phyloP scores from a whole-genome alignment of 1,140 invertebrate genomes.

The Scaptomyza graminum region DNA sequence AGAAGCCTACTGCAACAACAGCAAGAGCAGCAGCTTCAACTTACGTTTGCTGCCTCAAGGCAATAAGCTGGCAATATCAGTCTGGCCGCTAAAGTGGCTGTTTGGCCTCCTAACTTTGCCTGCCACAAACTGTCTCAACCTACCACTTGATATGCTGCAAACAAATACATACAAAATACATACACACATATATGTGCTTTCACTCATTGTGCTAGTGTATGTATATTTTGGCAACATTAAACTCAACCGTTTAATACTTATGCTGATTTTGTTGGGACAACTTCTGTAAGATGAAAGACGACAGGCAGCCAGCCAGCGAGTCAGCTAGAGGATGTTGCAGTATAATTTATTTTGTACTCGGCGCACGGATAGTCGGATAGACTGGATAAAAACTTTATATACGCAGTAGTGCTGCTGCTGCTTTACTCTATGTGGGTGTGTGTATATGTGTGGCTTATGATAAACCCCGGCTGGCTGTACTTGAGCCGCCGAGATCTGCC shows the following conservation, averaged over 20 bases:
- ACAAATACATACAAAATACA: slow-evolving; percentile 9
- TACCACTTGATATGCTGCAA: slow-evolving; percentile 43
- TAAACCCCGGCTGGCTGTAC: slow-evolving; percentile 43
- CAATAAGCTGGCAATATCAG: slow-evolving; percentile 69
- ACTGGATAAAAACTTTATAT: slow-evolving; percentile 67
- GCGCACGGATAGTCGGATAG: slow-evolving; percentile 28
- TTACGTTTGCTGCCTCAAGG: slow-evolving; percentile 44
- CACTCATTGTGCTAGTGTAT: too few relatives aligned
- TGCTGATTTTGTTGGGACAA: slow-evolving; percentile 73
- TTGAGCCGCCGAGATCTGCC: slow-evolving; percentile 54
- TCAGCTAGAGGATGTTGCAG: slow-evolving; percentile 8
- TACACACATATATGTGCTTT: not conserved
- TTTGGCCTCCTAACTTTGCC: slow-evolving; percentile 35
- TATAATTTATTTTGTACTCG: slow-evolving; percentile 70
- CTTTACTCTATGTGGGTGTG: not conserved
- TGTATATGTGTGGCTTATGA: slow-evolving; percentile 14
- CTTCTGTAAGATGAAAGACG: slow-evolving; percentile 13
- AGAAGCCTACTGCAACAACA: not conserved
- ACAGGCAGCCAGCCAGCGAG: not conserved
- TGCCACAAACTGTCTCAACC: slow-evolving; percentile 20
- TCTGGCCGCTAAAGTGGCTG: slow-evolving; percentile 63
- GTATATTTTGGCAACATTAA: slow-evolving; percentile 72
- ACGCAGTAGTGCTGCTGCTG: slow-evolving; percentile 31
- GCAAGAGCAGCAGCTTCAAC: slow-evolving; percentile 16
- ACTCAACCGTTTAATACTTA: slow-evolving; percentile 71